Base-by-base conservation (phyloP, 2,113 vertebrate species). In the Carollia perspicillata region DNA sequence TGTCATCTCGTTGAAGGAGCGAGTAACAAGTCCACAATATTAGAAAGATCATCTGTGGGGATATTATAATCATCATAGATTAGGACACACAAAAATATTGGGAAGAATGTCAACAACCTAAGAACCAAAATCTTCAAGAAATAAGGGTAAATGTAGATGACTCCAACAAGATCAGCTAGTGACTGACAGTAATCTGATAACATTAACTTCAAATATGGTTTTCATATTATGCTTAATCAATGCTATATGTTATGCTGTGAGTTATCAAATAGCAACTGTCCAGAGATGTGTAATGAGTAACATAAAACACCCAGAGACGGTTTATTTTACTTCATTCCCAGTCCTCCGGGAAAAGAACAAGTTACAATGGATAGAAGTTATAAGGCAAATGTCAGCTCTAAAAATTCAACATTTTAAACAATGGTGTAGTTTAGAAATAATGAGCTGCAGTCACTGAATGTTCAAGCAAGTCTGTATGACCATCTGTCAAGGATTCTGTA, bases 401-500 rank as follows among this genome's bases (percentile, higher is more conserved):
- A 90, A 92, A 89, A 79, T 58, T 92, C 55, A 95, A 89, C 37
- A 74, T 53, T 94, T 89, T 89, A 65, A 89, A 93, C 44, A 93
- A 42, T 79, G 26, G 42, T 44, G 95, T 93, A 28, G n/a, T 75
- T 93, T 91, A 79, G 37, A 65, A 94, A 97, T 80, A 88, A 78
- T 68, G 47, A 92, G 33, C 69, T 14, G 55, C 55, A 86, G 71
- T 80, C 75, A 96, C 55, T 44, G 69, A 93, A 79, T 90, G 51
- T 93, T 95, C 65, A 75, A 92, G 79, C 14, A 86, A 95, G 83
- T 87, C 92, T 93, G 72, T 28, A 93, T 69, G 51, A 85, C 77
- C 95, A 97, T 94, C 92, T 97, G 95, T 79, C 83, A 97, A 72
- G n/a, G 28, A 81, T 85, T 89, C n/a, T 94, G 47, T 77, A 42